Evolutionary conservation across 1,140 invertebrate genomes (phyloP), one percentile per base, ranked within the genome.

Genomic region (Cotesia glomerata): DNA sequence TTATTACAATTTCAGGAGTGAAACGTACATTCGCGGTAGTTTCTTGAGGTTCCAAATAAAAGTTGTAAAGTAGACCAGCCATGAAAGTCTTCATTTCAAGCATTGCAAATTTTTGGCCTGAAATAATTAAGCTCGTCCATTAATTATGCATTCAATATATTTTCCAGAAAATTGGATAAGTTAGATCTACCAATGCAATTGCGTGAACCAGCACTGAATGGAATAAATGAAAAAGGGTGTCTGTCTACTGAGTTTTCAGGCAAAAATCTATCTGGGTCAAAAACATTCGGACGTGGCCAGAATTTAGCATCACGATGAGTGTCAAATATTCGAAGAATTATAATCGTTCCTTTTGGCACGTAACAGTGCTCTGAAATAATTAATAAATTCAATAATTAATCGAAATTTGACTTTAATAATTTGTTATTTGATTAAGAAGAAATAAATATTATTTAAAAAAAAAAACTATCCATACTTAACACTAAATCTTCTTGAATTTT

Each of bases 251-350:
- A 69, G 39, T 90, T 89, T 74, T 91, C 89, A 0, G 90, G 51
- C 11, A 90, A 80, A 83, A 95, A 95, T 77, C 87, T 78, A 14
- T 91, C 89, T 0, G 91, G 91, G 68, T 91, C 87, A 78, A 94
- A 96, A 5, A 82, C 86, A 11, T 92, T 85, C 0, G 95, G 95
- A 78, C 96, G 89, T 39, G 93, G 90, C 79, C 91, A 96, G 39
- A 90, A 86, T 52, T 92, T 86, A 2, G 91, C 89, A 82, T 94
- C 89, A 79, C 90, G 87, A 72, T 95, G 93, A 66, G 93, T 84
- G 59, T 89, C 85, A 36, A 63, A 65, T 3, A 91, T 87, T 65
- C 88, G 82, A 1, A 92, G 65, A 1, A 86, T 64, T 0, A 89
- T 56, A 0, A 84, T 81, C 2, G 86, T 83, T 2, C 86, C 86